phyloP scores from a whole-genome alignment of 2,113 vertebrate species.

The Odobenus rosmarus region DNA sequence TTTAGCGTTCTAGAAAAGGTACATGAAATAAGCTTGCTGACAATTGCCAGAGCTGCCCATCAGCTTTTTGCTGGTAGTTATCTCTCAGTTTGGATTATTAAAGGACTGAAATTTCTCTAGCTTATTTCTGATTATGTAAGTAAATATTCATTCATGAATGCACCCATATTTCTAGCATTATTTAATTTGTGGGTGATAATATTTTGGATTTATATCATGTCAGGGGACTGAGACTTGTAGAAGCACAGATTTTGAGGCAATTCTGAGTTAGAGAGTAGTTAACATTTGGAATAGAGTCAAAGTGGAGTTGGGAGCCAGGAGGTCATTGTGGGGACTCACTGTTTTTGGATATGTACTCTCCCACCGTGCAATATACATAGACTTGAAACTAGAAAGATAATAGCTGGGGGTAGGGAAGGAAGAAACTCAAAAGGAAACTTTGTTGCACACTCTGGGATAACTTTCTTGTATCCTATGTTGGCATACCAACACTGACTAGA shows the following conservation, averaged over 20 bases:
- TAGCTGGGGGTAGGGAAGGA: neutral
- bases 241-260: neutral
- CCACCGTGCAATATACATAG: neutral
- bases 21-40: neutral
- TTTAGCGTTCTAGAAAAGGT: constrained; percentile 31
- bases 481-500: neutral
- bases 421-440: neutral
- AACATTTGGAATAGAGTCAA: neutral
- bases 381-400: neutral
- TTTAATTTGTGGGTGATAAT: neutral
- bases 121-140: neutral
- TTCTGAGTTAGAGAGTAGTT: neutral
- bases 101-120: constrained; percentile 5
- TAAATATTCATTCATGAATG: neutral
- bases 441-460: neutral
- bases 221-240: neutral
- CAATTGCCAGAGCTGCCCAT: neutral
- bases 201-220: neutral
- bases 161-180: neutral
- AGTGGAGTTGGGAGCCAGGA: neutral
- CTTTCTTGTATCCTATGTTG: neutral
- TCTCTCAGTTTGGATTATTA: constrained; percentile 5
- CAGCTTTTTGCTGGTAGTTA: neutral
- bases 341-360: neutral
- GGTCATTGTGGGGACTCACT: neutral